Conservation (phyloP, 1,140 invertebrate genomes). For the Oscheius sp. region DNA sequence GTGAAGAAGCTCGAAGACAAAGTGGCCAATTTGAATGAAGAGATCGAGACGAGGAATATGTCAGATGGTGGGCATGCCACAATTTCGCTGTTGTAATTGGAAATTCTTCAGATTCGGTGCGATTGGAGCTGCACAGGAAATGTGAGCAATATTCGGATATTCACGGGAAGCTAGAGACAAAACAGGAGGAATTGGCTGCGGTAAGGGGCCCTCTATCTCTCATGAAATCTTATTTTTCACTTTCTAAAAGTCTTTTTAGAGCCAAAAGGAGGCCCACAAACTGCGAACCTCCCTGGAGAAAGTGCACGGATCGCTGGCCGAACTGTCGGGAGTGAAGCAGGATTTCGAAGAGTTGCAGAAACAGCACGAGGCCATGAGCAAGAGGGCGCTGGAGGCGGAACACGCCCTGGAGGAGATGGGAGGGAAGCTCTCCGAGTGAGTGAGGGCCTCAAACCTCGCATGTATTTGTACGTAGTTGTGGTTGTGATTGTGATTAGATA, state of each 20-base stretch:
- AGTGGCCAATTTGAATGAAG: slow-evolving; percentile 26
- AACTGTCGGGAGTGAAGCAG: slow-evolving; percentile 14
- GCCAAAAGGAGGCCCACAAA: no score
- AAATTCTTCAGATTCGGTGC: no score
- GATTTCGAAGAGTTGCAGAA: slow-evolving; percentile 34
- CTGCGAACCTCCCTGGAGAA: not conserved
- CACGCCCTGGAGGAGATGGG: slow-evolving; percentile 43
- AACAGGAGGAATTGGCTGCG: slow-evolving; percentile 45
- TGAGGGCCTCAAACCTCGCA: no score
- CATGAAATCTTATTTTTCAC: not conserved
- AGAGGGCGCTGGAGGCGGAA: slow-evolving; percentile 38
- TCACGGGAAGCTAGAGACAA: slow-evolving; percentile 4
- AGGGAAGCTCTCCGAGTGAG: slow-evolving; percentile 48
- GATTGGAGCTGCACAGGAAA: not conserved
- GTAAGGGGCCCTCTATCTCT: slow-evolving; percentile 16
- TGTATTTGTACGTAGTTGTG: no score
- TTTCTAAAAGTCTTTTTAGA: no score
- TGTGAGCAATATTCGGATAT: slow-evolving; percentile 5
- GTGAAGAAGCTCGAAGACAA: slow-evolving; percentile 30
- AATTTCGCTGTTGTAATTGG: no score
- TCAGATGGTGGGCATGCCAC: no score
- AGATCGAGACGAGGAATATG: slow-evolving; percentile 10
- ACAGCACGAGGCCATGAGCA: slow-evolving; percentile 25
- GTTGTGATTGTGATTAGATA: no score
- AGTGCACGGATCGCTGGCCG: not conserved